Evolutionary conservation across 2,888 invertebrate genomes (phyloP), one percentile per base, ranked within the genome.

Genomic region (Tanaodytes sp.): DNA sequence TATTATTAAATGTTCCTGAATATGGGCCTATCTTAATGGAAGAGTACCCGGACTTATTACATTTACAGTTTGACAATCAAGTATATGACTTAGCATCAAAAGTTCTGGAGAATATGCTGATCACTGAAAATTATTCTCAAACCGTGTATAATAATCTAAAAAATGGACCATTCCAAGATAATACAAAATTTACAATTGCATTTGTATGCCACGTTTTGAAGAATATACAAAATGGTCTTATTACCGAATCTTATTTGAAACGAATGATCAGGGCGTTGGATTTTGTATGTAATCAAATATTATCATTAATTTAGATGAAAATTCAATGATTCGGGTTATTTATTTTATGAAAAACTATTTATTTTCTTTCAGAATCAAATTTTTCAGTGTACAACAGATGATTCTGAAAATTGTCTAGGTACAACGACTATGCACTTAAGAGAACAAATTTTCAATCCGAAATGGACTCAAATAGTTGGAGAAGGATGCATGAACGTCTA

Each of bases 211-310:
- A 58, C 19, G 37, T 68, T 52, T 62, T 23, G 4, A 23, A 23
- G 4, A 5, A 57, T 16, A 36, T 19, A 11, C 18, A 31, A 16
- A 40, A 58, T 9, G 4, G 48, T 11, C n/a, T 2, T 8, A 45
- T 51, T 30, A n/a, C 62, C 1, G 33, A 57, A 46, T 52, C 57
- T 46, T 19, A 45, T 11, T n/a, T 27, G 1, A 23, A 48, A 52
- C n/a, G 27, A 14, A 42, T 68, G n/a, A 30, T 63, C 1, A 20
- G 23, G 2, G 31, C 33, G 14, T 2, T 68, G 2, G 37, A 63
- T 58, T 52, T 51, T 45, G 68, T 62, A 52, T 62, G 62, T 67
- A 49, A 30, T 45, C n/a, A 14, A 42, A 33, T 27, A 6, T 4
- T 27, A 27, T 27, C 9, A 27, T 27, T 6, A 0, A 36, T 2